phyloP scores from a whole-genome alignment of 2,113 vertebrate species.

The Pteropus alecto region DNA sequence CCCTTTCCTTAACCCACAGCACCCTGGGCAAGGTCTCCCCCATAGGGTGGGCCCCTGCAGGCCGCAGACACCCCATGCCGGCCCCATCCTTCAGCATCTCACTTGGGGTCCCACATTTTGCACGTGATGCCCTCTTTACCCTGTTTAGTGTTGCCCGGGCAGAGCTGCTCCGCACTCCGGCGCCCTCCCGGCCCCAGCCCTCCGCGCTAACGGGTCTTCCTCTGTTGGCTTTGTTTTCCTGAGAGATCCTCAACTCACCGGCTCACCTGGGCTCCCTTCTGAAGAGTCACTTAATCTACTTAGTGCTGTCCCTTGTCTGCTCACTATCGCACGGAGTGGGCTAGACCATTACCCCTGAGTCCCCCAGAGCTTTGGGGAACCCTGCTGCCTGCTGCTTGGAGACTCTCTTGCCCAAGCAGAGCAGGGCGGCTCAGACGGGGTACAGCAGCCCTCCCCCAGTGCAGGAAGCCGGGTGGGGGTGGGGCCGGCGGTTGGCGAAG shows the following conservation, averaged over 20 bases:
- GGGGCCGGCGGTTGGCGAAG: neutral
- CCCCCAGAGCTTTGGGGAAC: neutral
- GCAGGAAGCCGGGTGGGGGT: no score
- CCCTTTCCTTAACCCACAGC: fast-evolving
- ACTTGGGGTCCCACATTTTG: neutral
- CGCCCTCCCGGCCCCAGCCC: fast-evolving
- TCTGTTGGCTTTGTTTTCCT: neutral
- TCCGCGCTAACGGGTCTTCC: neutral
- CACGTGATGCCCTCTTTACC: fast-evolving
- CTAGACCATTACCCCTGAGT: no score
- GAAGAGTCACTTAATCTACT: neutral
- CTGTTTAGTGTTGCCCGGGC: neutral
- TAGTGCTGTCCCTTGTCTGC: fast-evolving
- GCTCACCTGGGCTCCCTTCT: neutral
- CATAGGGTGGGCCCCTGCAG: neutral
- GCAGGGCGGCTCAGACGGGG: neutral
- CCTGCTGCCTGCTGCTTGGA: neutral
- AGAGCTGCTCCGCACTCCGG: neutral
- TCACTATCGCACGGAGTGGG: neutral
- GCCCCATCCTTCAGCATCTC: no score
- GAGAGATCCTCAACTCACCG: neutral
- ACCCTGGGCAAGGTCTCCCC: neutral
- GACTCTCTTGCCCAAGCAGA: neutral
- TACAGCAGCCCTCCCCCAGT: neutral
- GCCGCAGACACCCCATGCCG: neutral